Conservation (phyloP, 2,888 invertebrate species). For the Xanthia icteritia region DNA sequence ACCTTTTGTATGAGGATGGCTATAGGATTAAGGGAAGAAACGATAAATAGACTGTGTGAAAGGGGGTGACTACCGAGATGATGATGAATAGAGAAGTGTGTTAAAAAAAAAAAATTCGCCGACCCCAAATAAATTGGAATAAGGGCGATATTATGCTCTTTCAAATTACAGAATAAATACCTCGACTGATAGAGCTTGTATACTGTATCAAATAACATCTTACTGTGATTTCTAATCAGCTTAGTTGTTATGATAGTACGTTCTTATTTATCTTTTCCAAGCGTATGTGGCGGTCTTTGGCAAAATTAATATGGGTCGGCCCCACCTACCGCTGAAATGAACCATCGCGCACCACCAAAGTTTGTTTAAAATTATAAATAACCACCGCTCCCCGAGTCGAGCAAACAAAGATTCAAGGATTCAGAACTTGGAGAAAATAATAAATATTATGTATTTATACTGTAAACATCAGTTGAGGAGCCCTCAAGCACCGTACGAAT, state of each 20-base stretch:
- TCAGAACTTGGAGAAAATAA: constrained; percentile 37
- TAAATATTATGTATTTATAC: constrained; percentile 54
- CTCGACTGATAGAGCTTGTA: not conserved
- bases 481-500: constrained; percentile 4
- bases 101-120: too few species aligned
- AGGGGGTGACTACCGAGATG: not conserved
- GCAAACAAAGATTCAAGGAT: constrained; percentile 50
- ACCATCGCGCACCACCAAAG: constrained; percentile 27
- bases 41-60: not conserved
- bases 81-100: not conserved
- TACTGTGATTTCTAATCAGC: constrained; percentile 2
- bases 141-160: not conserved
- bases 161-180: not conserved
- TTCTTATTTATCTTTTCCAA: constrained; percentile 15
- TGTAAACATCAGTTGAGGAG: constrained; percentile 24
- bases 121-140: not conserved
- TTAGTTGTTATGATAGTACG: not conserved
- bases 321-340: constrained; percentile 28
- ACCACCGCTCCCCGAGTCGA: constrained; percentile 14
- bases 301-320: constrained; percentile 39
- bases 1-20: not conserved
- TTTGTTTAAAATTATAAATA: constrained; percentile 54
- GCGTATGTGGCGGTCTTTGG: not conserved
- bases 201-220: constrained; percentile 11
- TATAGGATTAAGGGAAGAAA: not conserved